A percentile compares a stretch with the other conserved stretches of the same genome.
phyloP scores from a whole-genome alignment of 2,888 invertebrate genomes.

The Rhyacophila evoluta region DNA sequence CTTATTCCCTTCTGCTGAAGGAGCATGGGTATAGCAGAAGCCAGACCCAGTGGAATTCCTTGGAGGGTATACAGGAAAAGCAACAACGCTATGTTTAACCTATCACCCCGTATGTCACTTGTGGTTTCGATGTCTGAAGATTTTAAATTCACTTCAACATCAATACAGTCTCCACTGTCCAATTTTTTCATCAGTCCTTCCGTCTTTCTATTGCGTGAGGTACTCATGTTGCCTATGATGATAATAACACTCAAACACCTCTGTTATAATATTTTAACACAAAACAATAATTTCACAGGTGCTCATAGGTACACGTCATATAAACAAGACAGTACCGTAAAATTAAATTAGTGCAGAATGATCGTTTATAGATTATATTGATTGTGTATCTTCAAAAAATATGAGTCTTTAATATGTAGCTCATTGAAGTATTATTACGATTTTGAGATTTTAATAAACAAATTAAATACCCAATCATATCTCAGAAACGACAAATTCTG shows the following conservation, averaged over 20 bases:
- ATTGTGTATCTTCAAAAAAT: not conserved
- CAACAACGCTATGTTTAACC: slow-evolving; percentile 85
- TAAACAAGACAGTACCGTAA: slow-evolving; percentile 34
- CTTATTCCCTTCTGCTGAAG: slow-evolving; percentile 92
- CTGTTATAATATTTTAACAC: slow-evolving; percentile 13
- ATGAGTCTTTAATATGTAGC: not conserved
- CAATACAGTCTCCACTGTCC: slow-evolving; percentile 63
- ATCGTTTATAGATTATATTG: slow-evolving; percentile 64
- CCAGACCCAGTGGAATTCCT: slow-evolving; percentile 95
- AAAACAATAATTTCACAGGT: not conserved
- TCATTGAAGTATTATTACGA: not conserved
- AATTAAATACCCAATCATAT: not conserved
- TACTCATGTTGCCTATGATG: slow-evolving; percentile 49
- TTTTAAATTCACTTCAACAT: slow-evolving; percentile 4
- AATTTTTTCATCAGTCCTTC: slow-evolving; percentile 54
- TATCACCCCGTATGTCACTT: slow-evolving; percentile 78
- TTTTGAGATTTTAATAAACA: not conserved
- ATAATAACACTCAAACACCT: not conserved
- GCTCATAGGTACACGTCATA: slow-evolving; percentile 47
- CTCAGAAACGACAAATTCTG: not conserved
- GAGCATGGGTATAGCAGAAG: slow-evolving; percentile 95
- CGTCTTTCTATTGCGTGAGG: slow-evolving; percentile 39
- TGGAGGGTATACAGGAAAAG: slow-evolving; percentile 94
- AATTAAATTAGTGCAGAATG: slow-evolving; percentile 56
- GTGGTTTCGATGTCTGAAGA: slow-evolving; percentile 57